phyloP scores from a whole-genome alignment of 2,888 invertebrate genomes.

The Acholoe squamosa region DNA sequence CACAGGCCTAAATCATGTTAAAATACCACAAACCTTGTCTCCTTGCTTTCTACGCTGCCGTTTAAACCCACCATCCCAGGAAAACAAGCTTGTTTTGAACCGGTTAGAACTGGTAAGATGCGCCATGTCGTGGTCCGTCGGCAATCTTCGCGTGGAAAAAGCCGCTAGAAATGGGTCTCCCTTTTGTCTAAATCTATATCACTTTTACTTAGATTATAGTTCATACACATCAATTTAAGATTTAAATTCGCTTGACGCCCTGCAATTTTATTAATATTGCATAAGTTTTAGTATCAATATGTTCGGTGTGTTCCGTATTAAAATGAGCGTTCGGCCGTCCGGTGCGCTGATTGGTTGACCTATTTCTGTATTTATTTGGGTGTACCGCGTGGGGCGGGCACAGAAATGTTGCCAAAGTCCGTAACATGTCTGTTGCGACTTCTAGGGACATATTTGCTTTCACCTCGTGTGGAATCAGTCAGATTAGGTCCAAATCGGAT shows the following conservation, averaged over 20 bases:
- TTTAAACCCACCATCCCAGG: constrained; percentile 47
- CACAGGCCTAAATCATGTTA: neutral
- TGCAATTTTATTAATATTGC: neutral
- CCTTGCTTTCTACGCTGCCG: constrained; percentile 37
- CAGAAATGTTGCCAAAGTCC: neutral
- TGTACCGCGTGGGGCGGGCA: too few relatives aligned
- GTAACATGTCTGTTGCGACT: neutral
- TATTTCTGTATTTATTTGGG: neutral
- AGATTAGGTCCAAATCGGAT: neutral
- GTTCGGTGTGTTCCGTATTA: constrained; percentile 47
- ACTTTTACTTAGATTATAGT: neutral
- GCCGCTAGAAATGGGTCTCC: constrained; percentile 39
- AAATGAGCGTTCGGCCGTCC: constrained; percentile 9
- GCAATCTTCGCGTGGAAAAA: constrained; percentile 73
- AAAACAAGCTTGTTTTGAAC: constrained; percentile 70
- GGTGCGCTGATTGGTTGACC: constrained; percentile 31
- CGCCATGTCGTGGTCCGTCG: constrained; percentile 75
- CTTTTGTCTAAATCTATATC: neutral
- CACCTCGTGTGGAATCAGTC: neutral
- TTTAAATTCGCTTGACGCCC: too few relatives aligned
- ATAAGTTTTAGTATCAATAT: neutral
- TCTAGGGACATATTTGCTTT: neutral
- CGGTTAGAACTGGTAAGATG: constrained; percentile 81
- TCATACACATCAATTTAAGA: too few relatives aligned
- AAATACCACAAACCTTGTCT: constrained; percentile 1